A percentile compares a stretch with the other conserved stretches of the same genome.
Conservation (phyloP, 1,140 invertebrate species). For the Andrena cerasifolii region DNA sequence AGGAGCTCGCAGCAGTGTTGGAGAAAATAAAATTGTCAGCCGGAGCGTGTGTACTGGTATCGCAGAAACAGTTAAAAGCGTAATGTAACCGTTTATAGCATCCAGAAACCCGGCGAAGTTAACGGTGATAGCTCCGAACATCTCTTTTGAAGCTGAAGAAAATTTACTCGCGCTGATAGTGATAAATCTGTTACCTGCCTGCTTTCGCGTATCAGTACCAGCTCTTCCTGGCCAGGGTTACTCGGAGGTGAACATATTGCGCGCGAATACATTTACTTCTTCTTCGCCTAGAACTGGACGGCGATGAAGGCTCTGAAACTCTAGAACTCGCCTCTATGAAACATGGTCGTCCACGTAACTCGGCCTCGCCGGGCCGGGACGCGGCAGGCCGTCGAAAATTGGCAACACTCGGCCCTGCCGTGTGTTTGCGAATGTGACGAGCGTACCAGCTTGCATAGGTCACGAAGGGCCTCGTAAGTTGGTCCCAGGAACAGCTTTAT, state of each 20-base stretch:
- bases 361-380: too few relatives aligned
- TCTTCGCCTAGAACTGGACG: too few relatives aligned
- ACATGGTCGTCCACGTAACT: not conserved
- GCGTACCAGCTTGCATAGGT: constrained; percentile 40
- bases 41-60: not conserved
- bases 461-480: constrained; percentile 26
- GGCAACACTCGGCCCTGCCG: not conserved
- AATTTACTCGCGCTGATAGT: constrained; percentile 21
- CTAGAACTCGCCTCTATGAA: too few relatives aligned
- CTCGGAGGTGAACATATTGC: constrained; percentile 11
- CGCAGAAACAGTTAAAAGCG: not conserved
- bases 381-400: not conserved
- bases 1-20: too few relatives aligned
- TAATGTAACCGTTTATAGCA: constrained; percentile 7
- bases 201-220: not conserved
- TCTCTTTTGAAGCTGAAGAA: constrained; percentile 35
- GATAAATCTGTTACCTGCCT: constrained; percentile 23
- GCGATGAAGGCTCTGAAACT: too few relatives aligned
- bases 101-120: constrained; percentile 17
- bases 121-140: constrained; percentile 29
- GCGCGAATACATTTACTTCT: not conserved
- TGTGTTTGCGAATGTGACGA: constrained; percentile 42
- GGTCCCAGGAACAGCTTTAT: constrained; percentile 39
- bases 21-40: not conserved
- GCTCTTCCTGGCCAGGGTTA: not conserved